Percentiles rank a stretch among this genome's conserved stretches.
These are phyloP conservation scores for Branchellion lobata DNA, from an alignment of 2,888 invertebrate genomes.

Conservation along the genomic window DNA sequence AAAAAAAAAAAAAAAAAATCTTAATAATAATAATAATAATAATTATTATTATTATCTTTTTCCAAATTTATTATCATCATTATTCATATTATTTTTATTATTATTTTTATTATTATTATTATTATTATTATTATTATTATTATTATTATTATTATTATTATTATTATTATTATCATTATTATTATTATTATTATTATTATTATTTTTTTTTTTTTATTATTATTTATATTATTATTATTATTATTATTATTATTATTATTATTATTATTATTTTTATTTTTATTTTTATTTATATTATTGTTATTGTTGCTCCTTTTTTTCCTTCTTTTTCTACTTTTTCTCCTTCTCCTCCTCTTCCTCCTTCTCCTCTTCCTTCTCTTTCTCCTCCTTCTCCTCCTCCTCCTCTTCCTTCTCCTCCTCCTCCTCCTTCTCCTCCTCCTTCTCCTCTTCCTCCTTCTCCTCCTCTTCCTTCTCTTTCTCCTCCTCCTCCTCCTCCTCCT, in stretches of 20 bases:
- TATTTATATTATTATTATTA: background rate
- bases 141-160: no score
- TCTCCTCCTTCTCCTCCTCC: background rate
- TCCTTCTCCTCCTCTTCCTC: background rate
- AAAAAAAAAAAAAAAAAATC: no score
- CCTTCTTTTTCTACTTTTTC: background rate
- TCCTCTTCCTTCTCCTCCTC: background rate
- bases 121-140: no score
- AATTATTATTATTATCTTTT: no score
- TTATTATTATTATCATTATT: no score
- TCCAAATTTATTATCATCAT: no score
- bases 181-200: no score
- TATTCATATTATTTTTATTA: no score
- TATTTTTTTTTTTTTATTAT: no score
- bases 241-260: background rate
- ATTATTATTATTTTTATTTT: background rate
- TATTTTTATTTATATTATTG: background rate
- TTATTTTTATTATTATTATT: no score
- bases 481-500: background rate
- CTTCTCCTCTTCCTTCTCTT: background rate
- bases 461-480: background rate
- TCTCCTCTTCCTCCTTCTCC: background rate
- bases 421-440: background rate
- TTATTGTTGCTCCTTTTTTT: background rate
- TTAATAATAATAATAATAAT: no score